Base-by-base conservation (phyloP, 2,797 vertebrate species). In the Gallinago stenura region DNA sequence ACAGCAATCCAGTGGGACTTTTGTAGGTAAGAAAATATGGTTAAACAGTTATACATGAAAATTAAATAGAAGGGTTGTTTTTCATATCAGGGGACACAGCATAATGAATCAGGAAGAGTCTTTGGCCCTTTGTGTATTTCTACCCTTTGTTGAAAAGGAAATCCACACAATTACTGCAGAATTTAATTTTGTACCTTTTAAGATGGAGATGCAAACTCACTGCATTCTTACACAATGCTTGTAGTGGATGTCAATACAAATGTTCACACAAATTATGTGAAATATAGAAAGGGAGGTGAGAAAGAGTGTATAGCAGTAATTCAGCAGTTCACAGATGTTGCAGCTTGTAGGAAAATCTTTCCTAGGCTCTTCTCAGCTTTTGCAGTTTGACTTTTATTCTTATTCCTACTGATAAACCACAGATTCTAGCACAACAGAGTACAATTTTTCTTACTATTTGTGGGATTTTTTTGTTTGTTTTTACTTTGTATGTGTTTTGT, bases 381-480 rank as follows among this genome's bases (percentile, higher is more conserved):
- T 39, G n/a, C 22, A 77, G 8, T 35, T 71, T 78, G 30, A 51
- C 15, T 72, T 68, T 6, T 35, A 33, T 58, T 86, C 30, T 70
- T 65, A n/a, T 51, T 56, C 3, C 6, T 58, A 22, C 9, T 50
- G 26, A 12, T 66, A 41, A 81, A 33, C 3, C 14, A 78, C 6
- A 50, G 22, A 60, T 60, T 71, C 33, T 46, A 57, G 15, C 7
- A 69, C 12, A 72, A 33, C 1, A 10, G 3, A 41, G 3, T 48
- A 31, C 2, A 65, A 7, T 25, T 83, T 78, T 81, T 68, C 35
- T 18, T 48, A 26, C 39, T 8, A 18, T 37, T 20, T 75, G 11
- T n/a, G 2, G 4, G 4, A 15, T 1, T 6, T 20, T 2, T 22
- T 54, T 16, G 10, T 1, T 25, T 12, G 5, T 2, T 6, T 31